Evolutionary conservation across 2,113 vertebrate species (phyloP), one percentile per base, ranked within the genome.

Genomic region (Chloropsis hardwickii): DNA sequence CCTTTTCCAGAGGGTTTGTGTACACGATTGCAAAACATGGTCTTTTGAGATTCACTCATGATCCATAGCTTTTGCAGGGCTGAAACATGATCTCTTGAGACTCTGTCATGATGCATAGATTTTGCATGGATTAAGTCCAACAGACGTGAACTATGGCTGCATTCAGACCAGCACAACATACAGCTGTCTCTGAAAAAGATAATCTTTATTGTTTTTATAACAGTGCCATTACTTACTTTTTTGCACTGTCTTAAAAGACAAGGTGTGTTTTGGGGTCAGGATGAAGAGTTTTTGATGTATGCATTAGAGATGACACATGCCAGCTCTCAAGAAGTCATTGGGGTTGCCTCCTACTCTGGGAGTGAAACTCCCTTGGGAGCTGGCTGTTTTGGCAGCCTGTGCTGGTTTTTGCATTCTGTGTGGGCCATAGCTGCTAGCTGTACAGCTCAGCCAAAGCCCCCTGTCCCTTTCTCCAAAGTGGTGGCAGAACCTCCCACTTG

Each of bases 91-190:
- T 28, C 15, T 61, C 23, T 18, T 74, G 35, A 88, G 33, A 27
- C 6, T 79, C 62, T 42, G 48, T 54, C 40, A 50, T 0, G 0
- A 45, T 25, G 16, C 1, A 8, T 1, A 81, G 42, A 33, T 78
- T 92, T 78, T 71, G 23, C 19, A 42, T 44, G n/a, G 14, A 21
- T 71, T 62, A 65, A 88, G 14, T 28, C 16, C 6, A 37, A 19
- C 15, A 66, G 33, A 12, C 47, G 33, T 45, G 40, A 44, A 20
- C n/a, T 44, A 12, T 7, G 33, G 6, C 33, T 91, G 10, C 47
- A 79, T 81, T 91, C 19, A 78, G 14, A 50, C 5, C 29, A 78
- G 9, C 1, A 15, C 12, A 60, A 74, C 11, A 37, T 69, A 57
- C 10, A 80, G 6, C 18, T 72, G 9, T 39, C 24, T 76, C 57